Conservation (phyloP, 2,797 vertebrate species). For the Sebastes alutus region DNA sequence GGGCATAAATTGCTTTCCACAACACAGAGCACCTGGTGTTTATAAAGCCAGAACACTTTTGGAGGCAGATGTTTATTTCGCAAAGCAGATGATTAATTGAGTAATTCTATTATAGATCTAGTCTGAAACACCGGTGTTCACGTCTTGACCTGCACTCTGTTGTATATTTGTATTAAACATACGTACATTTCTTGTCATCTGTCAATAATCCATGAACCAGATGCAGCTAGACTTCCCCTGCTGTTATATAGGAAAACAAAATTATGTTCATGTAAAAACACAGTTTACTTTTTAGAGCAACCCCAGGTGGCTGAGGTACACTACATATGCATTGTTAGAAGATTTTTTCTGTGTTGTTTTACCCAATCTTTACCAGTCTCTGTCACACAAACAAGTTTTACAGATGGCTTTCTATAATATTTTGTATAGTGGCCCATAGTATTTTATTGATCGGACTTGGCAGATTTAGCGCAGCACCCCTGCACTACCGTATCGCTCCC, state of each 20-base stretch:
- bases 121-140: conserved; percentile 21
- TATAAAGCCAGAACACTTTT: conserved; percentile 3
- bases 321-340: background rate
- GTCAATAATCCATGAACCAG: conserved; percentile 4
- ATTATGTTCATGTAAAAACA: background rate
- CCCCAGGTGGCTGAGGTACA: background rate
- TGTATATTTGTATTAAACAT: background rate
- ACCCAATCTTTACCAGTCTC: background rate
- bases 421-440: background rate
- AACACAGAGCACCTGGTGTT: conserved; percentile 27
- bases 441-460: background rate
- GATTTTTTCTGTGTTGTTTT: background rate
- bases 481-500: background rate
- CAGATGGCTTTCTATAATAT: background rate
- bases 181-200: background rate
- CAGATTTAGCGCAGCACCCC: background rate
- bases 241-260: background rate
- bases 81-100: conserved; percentile 25
- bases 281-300: background rate
- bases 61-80: conserved; percentile 37
- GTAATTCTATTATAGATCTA: conserved; percentile 28
- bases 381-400: background rate
- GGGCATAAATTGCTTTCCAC: conserved; percentile 24
- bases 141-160: background rate
- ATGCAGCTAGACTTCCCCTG: background rate